Evolutionary conservation across 2,888 invertebrate species (phyloP).

Genomic region (Mimumesa dahlbomi): DNA sequence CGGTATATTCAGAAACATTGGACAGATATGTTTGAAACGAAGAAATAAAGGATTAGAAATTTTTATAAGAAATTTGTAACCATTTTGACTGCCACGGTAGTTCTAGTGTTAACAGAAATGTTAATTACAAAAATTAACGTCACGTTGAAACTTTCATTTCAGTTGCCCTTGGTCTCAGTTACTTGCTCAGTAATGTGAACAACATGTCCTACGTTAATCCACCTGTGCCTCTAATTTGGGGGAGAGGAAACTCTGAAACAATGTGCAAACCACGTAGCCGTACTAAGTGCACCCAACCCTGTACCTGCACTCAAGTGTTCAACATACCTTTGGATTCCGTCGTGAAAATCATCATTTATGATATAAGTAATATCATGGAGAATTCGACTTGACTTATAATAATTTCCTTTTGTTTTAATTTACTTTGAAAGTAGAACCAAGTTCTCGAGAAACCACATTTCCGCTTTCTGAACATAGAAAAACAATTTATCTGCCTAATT

Average conservation of each 20-base stretch:
- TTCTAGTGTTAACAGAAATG: too few species aligned
- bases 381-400: neutral
- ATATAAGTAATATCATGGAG: slow-evolving; percentile 70
- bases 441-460: too few species aligned
- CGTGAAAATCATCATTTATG: slow-evolving; percentile 79
- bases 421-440: too few species aligned
- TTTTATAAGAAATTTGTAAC: too few species aligned
- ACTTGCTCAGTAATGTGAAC: slow-evolving; percentile 77
- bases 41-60: too few species aligned
- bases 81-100: too few species aligned
- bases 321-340: slow-evolving; percentile 69
- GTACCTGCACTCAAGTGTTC: slow-evolving; percentile 77
- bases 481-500: too few species aligned
- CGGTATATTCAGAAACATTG: too few species aligned
- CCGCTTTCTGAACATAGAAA: too few species aligned
- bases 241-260: slow-evolving; percentile 58
- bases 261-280: slow-evolving; percentile 5
- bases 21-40: too few species aligned
- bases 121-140: too few species aligned
- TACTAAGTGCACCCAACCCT: slow-evolving; percentile 73
- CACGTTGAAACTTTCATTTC: too few species aligned
- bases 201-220: slow-evolving; percentile 78
- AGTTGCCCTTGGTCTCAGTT: neutral
- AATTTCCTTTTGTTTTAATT: neutral
- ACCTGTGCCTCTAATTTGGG: slow-evolving; percentile 77